Evolutionary conservation across 2,113 vertebrate species (phyloP), one percentile per base, ranked within the genome.

Genomic region (Alligator sinensis): DNA sequence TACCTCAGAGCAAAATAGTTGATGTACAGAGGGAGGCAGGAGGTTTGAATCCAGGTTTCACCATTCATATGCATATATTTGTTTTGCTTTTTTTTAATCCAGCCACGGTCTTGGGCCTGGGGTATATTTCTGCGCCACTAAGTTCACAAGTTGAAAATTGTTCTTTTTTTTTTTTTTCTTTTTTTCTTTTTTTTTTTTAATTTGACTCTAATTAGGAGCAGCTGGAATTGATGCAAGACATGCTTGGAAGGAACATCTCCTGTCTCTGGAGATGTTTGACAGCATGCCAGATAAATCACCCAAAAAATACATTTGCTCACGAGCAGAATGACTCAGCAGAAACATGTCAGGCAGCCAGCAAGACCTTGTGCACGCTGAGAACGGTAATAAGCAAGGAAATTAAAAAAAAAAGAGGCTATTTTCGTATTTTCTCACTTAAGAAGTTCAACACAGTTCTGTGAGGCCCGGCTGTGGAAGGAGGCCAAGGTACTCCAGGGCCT

Each of bases 381-480:
- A 34, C n/a, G 15, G 19, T 30, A 34, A 70, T 34, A 72, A 72
- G 19, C 30, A 30, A 34, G 47, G 47, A 9, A 7, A 47, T 47
- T 47, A 21, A 9, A 22, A 38, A 70, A 38, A 34, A 70, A 38
- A 22, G 19, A 10, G 38, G 21, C 11, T 72, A 38, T 17, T 72
- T 72, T 72, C 68, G 11, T 17, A 72, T 21, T 72, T 38, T 47
- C 47, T 47, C 47, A 47, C 47, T 47, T 47, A 47, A 47, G 47
- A 47, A 22, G 9, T 38, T 22, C 68, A 72, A 34, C n/a, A 28
- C 5, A 72, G 11, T n/a, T 28, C 64, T 18, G 87, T 59, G 93
- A 92, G 86, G 59, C 70, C 84, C 80, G 84, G 82, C 80, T 76
- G 61, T 21, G 62, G 84, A 66, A 76, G 92, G 84, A 85, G 86